A percentile compares a stretch with the other conserved stretches of the same genome.
Evolutionary conservation across 2,888 invertebrate genomes (phyloP).

Genomic region (Drosophila eohydei): DNA sequence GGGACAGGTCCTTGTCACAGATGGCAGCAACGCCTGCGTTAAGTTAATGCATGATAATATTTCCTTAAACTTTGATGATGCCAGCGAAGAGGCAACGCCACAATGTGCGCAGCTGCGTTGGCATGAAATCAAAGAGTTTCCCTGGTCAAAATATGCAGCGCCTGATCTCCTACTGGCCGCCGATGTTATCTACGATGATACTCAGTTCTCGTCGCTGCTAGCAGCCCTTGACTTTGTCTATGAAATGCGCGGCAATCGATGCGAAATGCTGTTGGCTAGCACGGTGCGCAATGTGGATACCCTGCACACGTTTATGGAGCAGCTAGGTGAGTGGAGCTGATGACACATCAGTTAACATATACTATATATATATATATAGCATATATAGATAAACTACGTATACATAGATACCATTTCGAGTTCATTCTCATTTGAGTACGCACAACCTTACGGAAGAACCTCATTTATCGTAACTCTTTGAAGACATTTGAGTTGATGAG

Average conservation of each 20-base stretch:
- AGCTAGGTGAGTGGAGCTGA: conserved; percentile 85
- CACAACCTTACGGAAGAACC: neutral
- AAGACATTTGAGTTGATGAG: neutral
- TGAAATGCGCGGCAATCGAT: conserved; percentile 66
- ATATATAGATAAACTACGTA: neutral
- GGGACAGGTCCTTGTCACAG: conserved; percentile 87
- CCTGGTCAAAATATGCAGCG: conserved; percentile 66
- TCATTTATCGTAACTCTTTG: neutral
- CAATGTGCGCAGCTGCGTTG: conserved; percentile 84
- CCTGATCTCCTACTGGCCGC: conserved; percentile 87
- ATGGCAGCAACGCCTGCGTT: conserved; percentile 89
- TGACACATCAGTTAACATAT: neutral
- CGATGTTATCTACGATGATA: conserved; percentile 87
- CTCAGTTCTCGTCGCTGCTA: conserved; percentile 85
- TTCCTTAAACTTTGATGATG: conserved; percentile 86
- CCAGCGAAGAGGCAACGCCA: conserved; percentile 18
- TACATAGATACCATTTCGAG: neutral
- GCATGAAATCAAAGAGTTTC: conserved; percentile 84
- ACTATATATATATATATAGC: neutral
- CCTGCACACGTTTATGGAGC: conserved; percentile 86
- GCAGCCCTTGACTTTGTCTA: conserved; percentile 85
- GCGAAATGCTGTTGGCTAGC: conserved; percentile 86
- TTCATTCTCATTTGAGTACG: neutral
- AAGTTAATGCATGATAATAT: conserved; percentile 88
- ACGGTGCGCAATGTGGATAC: conserved; percentile 89